A percentile compares a stretch with the other conserved stretches of the same genome.
phyloP scores from a whole-genome alignment of 1,140 invertebrate genomes.

The Carcinoscorpius rotundicauda region DNA sequence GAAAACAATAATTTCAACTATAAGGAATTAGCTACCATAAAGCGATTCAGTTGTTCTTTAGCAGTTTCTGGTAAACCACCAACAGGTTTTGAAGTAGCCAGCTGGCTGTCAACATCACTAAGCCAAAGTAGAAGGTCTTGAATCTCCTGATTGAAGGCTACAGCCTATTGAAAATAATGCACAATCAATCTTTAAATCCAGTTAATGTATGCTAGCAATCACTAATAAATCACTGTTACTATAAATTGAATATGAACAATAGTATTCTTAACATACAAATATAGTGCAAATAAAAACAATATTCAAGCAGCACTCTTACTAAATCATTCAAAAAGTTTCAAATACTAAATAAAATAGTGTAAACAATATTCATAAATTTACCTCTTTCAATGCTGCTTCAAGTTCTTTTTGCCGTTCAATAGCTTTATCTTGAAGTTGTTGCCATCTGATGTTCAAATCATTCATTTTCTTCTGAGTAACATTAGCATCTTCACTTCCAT shows the following conservation, averaged over 20 bases:
- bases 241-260: no score
- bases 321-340: no score
- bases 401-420: slow-evolving; percentile 71
- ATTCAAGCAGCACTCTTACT: no score
- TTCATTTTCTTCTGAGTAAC: slow-evolving; percentile 78
- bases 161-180: slow-evolving; percentile 40
- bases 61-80: slow-evolving; percentile 95
- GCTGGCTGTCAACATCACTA: slow-evolving; percentile 80
- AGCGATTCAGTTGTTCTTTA: slow-evolving; percentile 87
- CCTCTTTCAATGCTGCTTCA: slow-evolving; percentile 72
- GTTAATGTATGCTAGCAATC: no score
- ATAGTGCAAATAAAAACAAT: no score
- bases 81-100: slow-evolving; percentile 87
- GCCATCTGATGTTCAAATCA: slow-evolving; percentile 81
- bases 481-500: slow-evolving; percentile 68
- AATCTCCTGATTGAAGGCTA: slow-evolving; percentile 85
- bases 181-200: no score
- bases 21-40: slow-evolving; percentile 47
- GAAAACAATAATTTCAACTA: no score
- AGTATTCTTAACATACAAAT: no score
- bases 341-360: no score
- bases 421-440: slow-evolving; percentile 72
- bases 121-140: slow-evolving; percentile 89
- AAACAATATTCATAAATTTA: no score
- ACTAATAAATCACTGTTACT: no score